These are phyloP conservation scores for Diarsia brunnea DNA, from an alignment of 2,888 invertebrate genomes.

Conservation along the genomic window DNA sequence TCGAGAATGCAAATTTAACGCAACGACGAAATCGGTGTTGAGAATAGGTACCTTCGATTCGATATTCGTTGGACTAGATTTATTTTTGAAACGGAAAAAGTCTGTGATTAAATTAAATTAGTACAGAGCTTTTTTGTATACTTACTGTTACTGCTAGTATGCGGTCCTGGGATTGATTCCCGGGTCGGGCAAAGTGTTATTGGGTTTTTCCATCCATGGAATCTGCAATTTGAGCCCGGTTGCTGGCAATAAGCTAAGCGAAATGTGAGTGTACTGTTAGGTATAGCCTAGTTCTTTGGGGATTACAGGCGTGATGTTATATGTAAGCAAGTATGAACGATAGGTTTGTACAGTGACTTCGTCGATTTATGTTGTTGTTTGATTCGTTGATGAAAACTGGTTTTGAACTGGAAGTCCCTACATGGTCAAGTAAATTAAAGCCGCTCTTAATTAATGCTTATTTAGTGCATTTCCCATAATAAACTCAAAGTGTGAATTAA, in stretches of 20 bases:
- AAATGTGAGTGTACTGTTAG: too few relatives aligned
- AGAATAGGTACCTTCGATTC: conserved; percentile 48
- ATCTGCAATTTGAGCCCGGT: too few relatives aligned
- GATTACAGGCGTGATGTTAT: too few relatives aligned
- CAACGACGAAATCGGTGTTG: conserved; percentile 50
- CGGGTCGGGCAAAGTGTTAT: too few relatives aligned
- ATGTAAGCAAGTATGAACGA: neutral
- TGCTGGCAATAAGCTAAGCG: too few relatives aligned
- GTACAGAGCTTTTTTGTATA: neutral
- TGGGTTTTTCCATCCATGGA: too few relatives aligned
- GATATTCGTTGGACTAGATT: conserved; percentile 34
- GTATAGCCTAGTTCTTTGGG: too few relatives aligned
- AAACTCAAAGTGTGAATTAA: conserved; percentile 58
- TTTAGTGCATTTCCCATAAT: conserved; percentile 45
- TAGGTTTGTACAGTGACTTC: neutral
- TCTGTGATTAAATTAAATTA: conserved; percentile 25
- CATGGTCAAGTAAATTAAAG: conserved; percentile 10
- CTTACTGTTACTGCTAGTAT: too few relatives aligned
- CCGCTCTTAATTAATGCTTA: conserved; percentile 13
- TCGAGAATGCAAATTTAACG: conserved; percentile 84
- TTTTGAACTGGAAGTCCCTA: neutral
- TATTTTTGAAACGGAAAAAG: conserved; percentile 37
- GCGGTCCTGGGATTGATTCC: too few relatives aligned
- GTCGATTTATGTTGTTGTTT: neutral
- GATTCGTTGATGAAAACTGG: neutral